Conservation (phyloP, 2,113 vertebrate genomes). For the Noturus placidus region DNA sequence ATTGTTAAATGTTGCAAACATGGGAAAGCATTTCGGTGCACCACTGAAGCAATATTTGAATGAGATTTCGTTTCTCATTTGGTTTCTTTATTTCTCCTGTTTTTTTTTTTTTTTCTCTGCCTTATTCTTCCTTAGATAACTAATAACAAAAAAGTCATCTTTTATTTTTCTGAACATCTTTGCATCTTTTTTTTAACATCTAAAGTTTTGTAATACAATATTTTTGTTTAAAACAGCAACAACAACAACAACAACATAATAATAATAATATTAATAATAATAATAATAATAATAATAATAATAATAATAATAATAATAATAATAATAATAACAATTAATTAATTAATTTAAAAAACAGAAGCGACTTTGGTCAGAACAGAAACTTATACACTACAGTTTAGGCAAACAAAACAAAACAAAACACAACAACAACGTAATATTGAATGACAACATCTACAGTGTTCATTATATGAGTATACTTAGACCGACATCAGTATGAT, state of each 20-base stretch:
- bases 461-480: neutral
- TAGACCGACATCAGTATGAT: neutral
- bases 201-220: neutral
- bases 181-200: neutral
- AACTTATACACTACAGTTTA: too few species aligned
- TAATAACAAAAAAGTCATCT: neutral
- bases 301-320: neutral
- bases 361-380: neutral
- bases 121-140: neutral
- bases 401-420: neutral
- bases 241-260: too few species aligned
- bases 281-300: neutral
- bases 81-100: neutral
- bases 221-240: neutral
- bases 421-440: neutral
- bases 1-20: conserved; percentile 1
- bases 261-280: neutral
- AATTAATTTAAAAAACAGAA: too few species aligned
- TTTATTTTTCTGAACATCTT: neutral
- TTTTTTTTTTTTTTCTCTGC: neutral
- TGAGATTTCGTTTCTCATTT: neutral
- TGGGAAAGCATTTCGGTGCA: neutral
- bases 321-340: neutral
- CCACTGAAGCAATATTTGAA: neutral
- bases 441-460: neutral